Evolutionary conservation across 2,888 invertebrate species (phyloP), one percentile per base, ranked within the genome.

Genomic region (Sylvicola cinctus): DNA sequence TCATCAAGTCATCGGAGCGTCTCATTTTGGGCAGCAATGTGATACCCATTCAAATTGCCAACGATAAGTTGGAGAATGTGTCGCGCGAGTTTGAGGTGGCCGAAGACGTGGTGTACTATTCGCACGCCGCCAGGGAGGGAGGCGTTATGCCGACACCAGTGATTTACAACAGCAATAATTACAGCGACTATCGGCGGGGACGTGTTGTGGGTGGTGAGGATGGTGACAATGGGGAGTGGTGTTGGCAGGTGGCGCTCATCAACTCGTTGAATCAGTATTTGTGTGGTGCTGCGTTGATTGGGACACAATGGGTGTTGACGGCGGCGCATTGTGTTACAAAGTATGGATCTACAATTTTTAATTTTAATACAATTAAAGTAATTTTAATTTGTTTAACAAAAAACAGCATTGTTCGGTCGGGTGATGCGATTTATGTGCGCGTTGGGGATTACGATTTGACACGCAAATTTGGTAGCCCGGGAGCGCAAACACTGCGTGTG

Each of bases 301-400:
- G 88, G 39, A 87, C 85, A 1, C 87, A 88, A 53, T 90, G 90
- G 90, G 87, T 85, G 35, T 65, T 90, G 29, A 90, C 88, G 0
- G 88, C 88, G 1, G 90, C 90, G 16, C 90, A 90, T 51, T 90
- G 90, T 51, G 85, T 90, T 31, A 88, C 88, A 43, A 87, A 87
- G 87, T 87, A 54, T 66, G 71, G 63, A 4, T 30, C 5, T 6
- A 20, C 4, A 20, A 20, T 31, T 14, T n/a, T 25, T 11, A 25
- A 34, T 7, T 7, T 25, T 17, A 27, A 29, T 34, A 11, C 6
- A 27, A 12, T 3, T 6, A 11, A 25, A 11, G 20, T 20, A 17
- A 11, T 23, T 23, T 4, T 31, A 10, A 4, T 16, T 17, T 31
- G n/a, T 31, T 10, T 10, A 6, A 33, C 26, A 20, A 11, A 25